phyloP scores from a whole-genome alignment of 2,113 vertebrate genomes.

The Trachemys scripta region DNA sequence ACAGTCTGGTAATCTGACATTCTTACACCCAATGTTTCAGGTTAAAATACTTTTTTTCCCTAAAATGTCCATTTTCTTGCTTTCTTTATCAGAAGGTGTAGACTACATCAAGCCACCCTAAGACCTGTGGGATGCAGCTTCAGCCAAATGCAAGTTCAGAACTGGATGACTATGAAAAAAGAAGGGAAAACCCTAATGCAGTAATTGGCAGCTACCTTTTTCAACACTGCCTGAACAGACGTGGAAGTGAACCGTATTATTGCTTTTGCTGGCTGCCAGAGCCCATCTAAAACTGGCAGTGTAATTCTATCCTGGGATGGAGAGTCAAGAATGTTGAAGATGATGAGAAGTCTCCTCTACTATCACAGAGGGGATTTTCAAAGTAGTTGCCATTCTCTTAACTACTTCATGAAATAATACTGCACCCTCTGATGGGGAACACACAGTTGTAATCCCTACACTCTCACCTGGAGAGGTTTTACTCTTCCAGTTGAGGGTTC shows the following conservation, averaged over 20 bases:
- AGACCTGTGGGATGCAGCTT: neutral
- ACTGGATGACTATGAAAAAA: neutral
- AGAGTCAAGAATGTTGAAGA: neutral
- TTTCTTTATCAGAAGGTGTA: neutral
- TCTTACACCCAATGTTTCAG: neutral
- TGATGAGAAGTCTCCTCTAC: neutral
- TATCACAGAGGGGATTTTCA: neutral
- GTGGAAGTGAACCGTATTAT: neutral
- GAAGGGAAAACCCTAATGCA: neutral
- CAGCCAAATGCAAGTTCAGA: neutral
- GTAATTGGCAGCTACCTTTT: neutral
- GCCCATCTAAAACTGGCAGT: neutral
- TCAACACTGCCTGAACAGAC: neutral
- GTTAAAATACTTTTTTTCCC: conserved; percentile 21
- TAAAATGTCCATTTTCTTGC: neutral
- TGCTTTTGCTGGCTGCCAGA: neutral
- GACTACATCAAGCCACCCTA: neutral
- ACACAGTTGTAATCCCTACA: neutral
- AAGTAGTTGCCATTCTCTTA: neutral
- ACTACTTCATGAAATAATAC: neutral
- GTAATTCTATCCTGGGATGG: neutral
- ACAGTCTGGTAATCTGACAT: neutral
- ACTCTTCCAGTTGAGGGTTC: neutral
- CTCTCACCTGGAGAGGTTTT: neutral
- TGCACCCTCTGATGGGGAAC: neutral